These are phyloP conservation scores for Bradypus variegatus DNA, from an alignment of 2,797 vertebrate species.

Conservation along the genomic window DNA sequence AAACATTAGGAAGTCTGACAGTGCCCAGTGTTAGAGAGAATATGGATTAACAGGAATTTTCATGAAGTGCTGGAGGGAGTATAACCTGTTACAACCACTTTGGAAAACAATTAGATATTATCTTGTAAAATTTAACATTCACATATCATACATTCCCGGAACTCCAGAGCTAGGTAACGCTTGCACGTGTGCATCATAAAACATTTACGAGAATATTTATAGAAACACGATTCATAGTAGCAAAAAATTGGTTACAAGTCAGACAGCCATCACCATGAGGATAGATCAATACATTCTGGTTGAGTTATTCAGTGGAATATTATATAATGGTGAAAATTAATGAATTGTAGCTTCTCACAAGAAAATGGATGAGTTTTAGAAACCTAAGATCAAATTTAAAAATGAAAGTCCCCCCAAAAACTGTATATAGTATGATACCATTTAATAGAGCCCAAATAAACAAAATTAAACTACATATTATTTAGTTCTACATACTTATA, in stretches of 20 bases:
- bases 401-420: neutral
- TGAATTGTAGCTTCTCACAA: neutral
- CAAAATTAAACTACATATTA: neutral
- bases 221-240: neutral
- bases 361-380: neutral
- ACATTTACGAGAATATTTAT: neutral
- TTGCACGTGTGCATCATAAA: neutral
- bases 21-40: neutral
- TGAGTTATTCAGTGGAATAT: neutral
- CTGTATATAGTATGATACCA: neutral
- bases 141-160: neutral
- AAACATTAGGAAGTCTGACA: neutral
- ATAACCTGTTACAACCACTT: neutral
- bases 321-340: neutral
- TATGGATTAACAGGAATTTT: neutral
- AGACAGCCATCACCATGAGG: neutral
- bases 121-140: conserved; percentile 13
- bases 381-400: neutral
- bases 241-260: neutral
- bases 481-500: neutral
- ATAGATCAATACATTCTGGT: neutral
- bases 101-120: neutral
- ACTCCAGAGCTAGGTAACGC: neutral
- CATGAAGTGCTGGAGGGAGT: neutral
- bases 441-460: neutral